phyloP scores from a whole-genome alignment of 2,113 vertebrate species.

The Echinops telfairi region DNA sequence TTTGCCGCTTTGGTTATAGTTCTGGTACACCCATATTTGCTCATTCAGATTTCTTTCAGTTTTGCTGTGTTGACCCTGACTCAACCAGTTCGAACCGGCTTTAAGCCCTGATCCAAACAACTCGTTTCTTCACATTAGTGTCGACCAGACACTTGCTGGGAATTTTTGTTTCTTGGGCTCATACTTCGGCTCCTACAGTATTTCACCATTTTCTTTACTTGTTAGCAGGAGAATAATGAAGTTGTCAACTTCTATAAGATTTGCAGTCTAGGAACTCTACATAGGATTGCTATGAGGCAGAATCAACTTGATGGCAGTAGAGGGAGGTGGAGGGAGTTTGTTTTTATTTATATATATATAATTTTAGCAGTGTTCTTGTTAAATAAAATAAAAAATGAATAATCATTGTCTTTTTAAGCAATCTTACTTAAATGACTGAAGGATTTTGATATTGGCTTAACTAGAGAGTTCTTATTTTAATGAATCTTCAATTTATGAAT shows the following conservation, averaged over 20 bases:
- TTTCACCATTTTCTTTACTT: neutral
- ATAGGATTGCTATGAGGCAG: too few species aligned
- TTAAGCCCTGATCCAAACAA: too few species aligned
- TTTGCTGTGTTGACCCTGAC: neutral
- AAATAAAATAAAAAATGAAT: conserved; percentile 66
- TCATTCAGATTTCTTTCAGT: neutral
- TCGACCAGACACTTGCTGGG: conserved; percentile 36
- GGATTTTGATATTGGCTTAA: conserved; percentile 48
- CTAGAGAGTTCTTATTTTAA: conserved; percentile 64
- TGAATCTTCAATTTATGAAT: conserved; percentile 65
- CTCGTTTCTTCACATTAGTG: conserved; percentile 39
- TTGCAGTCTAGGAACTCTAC: too few species aligned
- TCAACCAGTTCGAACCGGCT: neutral
- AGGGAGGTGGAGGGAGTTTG: too few species aligned
- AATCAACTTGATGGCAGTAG: too few species aligned
- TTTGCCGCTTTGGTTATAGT: neutral
- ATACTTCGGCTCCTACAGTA: conserved; percentile 54
- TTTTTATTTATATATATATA: too few species aligned
- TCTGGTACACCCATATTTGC: neutral
- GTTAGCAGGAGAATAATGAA: too few species aligned
- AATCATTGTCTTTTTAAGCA: conserved; percentile 69
- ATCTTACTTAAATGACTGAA: conserved; percentile 47
- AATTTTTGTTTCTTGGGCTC: conserved; percentile 22
- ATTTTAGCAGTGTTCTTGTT: conserved; percentile 29
- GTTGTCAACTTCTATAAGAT: too few species aligned